Base-by-base conservation (phyloP, 2,797 vertebrate genomes). In the Oophaga sylvatica region DNA sequence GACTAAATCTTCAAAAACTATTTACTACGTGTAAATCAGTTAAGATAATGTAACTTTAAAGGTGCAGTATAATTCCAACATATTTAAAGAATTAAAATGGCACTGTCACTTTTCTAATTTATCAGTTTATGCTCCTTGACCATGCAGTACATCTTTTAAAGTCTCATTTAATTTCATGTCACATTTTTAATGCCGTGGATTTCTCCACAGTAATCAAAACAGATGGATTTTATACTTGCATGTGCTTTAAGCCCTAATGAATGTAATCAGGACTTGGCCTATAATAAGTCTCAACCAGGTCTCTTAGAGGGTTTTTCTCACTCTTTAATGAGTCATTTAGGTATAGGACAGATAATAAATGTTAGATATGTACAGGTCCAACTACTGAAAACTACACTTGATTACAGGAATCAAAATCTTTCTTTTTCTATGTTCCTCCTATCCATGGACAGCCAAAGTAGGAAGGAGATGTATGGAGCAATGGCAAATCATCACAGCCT, bases 21-120 rank as follows among this genome's bases (percentile, higher is more conserved):
- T 71, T 83, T 68, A 56, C 68, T 22, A 75, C 17, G 67, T 85
- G 45, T 31, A 85, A 81, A 88, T 84, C 12, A 48, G 35, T 48
- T 79, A 57, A 53, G 59, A 79, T 84, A 59, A 60, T 63, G 41
- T 31, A n/a, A 70, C 53, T 29, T 70, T 68, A n/a, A 29, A 70
- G 26, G 16, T 13, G 22, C 70, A 60, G 48, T 22, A 56, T 48
- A 20, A 17, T 19, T 57, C 26, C 13, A 68, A 70, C 22, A 68
- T 41, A 48, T 67, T 10, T 48, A 41, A 26, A 19, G 80, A 67
- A 81, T 48, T 67, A 53, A 81, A 67, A 1, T 31, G 31, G 1
- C 31, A 56, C 1, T 71, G 29, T 19, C 20, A 26, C 48, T 83
- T 71, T 60, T 15, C 17, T 17, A 60, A 59, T 41, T 19, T n/a